Conservation (phyloP, 2,888 invertebrate species). For the Coecobrya sp. region DNA sequence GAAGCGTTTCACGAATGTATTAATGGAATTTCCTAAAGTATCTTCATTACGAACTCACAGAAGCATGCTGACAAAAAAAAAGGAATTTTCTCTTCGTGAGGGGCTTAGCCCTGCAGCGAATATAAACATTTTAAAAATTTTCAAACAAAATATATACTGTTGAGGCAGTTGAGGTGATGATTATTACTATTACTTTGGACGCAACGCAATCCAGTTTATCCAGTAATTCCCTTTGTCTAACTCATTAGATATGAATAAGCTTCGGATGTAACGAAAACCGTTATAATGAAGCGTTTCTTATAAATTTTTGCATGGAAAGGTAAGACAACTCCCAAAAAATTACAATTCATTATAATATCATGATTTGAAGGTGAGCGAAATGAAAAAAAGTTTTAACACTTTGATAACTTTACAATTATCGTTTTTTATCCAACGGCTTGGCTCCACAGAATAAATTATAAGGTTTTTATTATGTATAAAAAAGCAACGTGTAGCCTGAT, state of each 20-base stretch:
- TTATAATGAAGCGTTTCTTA: not conserved
- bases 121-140: constrained; percentile 12
- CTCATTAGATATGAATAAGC: not conserved
- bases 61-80: constrained; percentile 30
- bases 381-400: too few relatives aligned
- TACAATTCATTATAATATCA: too few relatives aligned
- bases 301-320: not conserved
- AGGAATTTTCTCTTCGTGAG: constrained; percentile 44
- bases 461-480: too few relatives aligned
- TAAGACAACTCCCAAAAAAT: not conserved
- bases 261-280: not conserved
- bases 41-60: constrained; percentile 41
- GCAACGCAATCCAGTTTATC: constrained; percentile 7
- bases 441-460: too few relatives aligned
- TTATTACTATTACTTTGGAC: constrained; percentile 25
- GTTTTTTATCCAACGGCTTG: too few relatives aligned
- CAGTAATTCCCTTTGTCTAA: not conserved
- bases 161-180: constrained; percentile 56
- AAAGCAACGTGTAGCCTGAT: too few relatives aligned
- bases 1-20: not conserved
- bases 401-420: too few relatives aligned
- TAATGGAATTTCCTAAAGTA: constrained; percentile 49
- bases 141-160: constrained; percentile 18
- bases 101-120: constrained; percentile 52
- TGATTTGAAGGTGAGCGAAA: too few relatives aligned